Evolutionary conservation across 1,140 invertebrate genomes (phyloP).

Genomic region (Bombyx mori): DNA sequence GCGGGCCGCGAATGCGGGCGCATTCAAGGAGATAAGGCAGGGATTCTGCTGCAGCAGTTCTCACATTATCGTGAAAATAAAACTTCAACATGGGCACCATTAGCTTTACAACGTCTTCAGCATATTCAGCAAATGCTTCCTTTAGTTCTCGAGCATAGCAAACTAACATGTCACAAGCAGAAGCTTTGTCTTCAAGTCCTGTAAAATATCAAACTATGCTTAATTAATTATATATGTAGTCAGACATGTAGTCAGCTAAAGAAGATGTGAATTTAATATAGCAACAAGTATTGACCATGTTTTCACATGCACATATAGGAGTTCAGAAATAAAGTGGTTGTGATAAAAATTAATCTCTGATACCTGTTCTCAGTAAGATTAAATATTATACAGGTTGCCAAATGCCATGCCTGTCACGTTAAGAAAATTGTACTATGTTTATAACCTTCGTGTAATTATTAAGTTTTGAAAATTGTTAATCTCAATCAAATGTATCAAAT

Average conservation of each 20-base stretch:
- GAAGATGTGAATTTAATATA: background rate
- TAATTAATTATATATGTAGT: background rate
- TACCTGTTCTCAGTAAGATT: too few species aligned
- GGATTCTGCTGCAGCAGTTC: constrained; percentile 93
- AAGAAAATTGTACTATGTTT: too few species aligned
- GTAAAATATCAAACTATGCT: constrained; percentile 18
- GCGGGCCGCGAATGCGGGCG: constrained; percentile 87
- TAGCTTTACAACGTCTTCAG: constrained; percentile 90
- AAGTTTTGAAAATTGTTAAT: too few species aligned
- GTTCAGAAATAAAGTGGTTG: too few species aligned
- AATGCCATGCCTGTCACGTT: too few species aligned
- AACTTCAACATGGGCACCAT: constrained; percentile 99
- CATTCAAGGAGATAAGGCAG: constrained; percentile 95
- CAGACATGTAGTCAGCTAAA: background rate
- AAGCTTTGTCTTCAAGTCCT: constrained; percentile 98
- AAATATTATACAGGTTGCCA: too few species aligned
- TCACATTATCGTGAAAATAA: constrained; percentile 97
- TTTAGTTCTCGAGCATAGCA: constrained; percentile 98
- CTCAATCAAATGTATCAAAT: too few species aligned
- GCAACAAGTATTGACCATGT: too few species aligned
- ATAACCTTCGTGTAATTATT: too few species aligned
- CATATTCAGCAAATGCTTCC: constrained; percentile 95
- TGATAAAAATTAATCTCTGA: too few species aligned
- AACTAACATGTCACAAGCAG: constrained; percentile 98
- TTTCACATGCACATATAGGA: too few species aligned